Conservation (phyloP, 2,888 invertebrate species). For the Apamea sordens region DNA sequence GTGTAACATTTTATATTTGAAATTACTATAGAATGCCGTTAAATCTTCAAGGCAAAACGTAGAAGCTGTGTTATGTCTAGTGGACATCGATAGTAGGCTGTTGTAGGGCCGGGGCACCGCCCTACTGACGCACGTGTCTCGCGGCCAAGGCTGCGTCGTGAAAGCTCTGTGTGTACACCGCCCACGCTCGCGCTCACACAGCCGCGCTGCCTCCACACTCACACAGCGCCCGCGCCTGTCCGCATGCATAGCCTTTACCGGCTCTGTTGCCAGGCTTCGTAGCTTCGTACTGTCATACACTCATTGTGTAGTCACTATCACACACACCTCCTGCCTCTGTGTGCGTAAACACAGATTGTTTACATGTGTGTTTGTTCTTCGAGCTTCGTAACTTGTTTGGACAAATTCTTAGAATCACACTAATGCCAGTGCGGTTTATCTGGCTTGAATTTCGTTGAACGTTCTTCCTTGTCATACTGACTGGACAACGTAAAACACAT, state of each 20-base stretch:
- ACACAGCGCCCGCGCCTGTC: slow-evolving; percentile 42
- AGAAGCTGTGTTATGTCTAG: slow-evolving; percentile 41
- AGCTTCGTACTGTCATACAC: slow-evolving; percentile 65
- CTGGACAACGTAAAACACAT: slow-evolving; percentile 55
- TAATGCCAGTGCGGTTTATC: slow-evolving; percentile 79
- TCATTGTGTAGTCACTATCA: slow-evolving; percentile 60
- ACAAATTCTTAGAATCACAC: slow-evolving; percentile 86
- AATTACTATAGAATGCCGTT: slow-evolving; percentile 23
- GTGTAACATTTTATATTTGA: slow-evolving; percentile 30
- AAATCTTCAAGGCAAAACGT: slow-evolving; percentile 19
- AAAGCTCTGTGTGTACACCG: slow-evolving; percentile 86
- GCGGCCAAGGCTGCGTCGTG: slow-evolving; percentile 89
- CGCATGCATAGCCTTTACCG: slow-evolving; percentile 46
- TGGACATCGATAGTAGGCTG: slow-evolving; percentile 64
- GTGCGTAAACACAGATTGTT: slow-evolving; percentile 72
- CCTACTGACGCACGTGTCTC: slow-evolving; percentile 88
- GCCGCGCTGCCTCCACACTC: slow-evolving; percentile 43
- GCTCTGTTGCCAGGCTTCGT: slow-evolving; percentile 73
- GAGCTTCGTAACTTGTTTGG: slow-evolving; percentile 85
- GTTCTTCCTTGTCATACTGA: slow-evolving; percentile 71
- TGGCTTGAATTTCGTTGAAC: slow-evolving; percentile 77
- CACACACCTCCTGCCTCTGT: slow-evolving; percentile 61
- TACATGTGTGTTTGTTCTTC: slow-evolving; percentile 74
- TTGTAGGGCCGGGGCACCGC: slow-evolving; percentile 73
- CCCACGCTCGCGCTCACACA: slow-evolving; percentile 76